These are phyloP conservation scores for Leptinotarsa undecemlineata DNA, from an alignment of 1,140 invertebrate species.

Conservation along the genomic window DNA sequence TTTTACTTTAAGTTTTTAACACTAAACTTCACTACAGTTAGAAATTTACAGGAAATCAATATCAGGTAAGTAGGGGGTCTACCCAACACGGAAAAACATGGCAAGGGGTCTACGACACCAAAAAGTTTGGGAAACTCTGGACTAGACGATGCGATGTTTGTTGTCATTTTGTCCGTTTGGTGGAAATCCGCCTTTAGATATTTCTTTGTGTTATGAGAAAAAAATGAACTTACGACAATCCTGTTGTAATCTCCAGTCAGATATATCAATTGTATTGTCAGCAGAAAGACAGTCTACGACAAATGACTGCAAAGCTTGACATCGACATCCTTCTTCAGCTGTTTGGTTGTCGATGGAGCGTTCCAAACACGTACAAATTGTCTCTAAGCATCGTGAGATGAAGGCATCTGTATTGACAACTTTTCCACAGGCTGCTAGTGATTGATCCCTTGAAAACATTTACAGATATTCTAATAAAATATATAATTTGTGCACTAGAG, in stretches of 20 bases:
- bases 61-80: too few relatives aligned
- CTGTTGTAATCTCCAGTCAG: slow-evolving; percentile 70
- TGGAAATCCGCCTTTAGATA: background rate
- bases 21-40: too few relatives aligned
- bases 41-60: too few relatives aligned
- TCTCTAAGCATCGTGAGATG: slow-evolving; percentile 72
- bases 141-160: too few relatives aligned
- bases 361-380: slow-evolving; percentile 69
- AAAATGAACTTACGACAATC: slow-evolving; percentile 66
- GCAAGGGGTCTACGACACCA: too few relatives aligned
- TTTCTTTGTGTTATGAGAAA: too few relatives aligned
- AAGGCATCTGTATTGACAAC: slow-evolving; percentile 68
- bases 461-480: too few relatives aligned
- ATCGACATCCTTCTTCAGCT: slow-evolving; percentile 66
- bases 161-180: too few relatives aligned
- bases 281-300: slow-evolving; percentile 71
- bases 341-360: slow-evolving; percentile 51
- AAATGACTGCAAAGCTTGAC: slow-evolving; percentile 68
- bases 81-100: too few relatives aligned
- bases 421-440: slow-evolving; percentile 64
- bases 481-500: too few relatives aligned
- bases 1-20: too few relatives aligned
- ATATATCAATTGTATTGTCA: slow-evolving; percentile 65
- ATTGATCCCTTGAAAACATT: slow-evolving; percentile 38
- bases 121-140: too few relatives aligned